Percentiles rank a stretch among this genome's conserved stretches.
phyloP scores from a whole-genome alignment of 2,888 invertebrate species.

The Caenorhabditis wallacei region DNA sequence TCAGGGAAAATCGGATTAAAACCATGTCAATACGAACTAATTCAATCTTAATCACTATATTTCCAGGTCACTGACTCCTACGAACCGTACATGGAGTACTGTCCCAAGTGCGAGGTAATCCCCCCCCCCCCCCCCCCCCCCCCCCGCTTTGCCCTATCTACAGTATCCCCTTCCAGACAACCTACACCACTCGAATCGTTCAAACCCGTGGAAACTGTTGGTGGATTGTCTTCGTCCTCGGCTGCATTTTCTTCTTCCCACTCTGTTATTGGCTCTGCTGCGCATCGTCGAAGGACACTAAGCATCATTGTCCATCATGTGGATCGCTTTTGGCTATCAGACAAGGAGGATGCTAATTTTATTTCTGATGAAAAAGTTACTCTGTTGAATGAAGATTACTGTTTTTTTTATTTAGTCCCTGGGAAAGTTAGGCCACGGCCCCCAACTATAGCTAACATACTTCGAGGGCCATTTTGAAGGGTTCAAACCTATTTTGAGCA shows the following conservation, averaged over 20 bases:
- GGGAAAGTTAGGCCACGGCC: too few relatives aligned
- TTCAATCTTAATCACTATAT: not conserved
- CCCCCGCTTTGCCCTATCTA: too few relatives aligned
- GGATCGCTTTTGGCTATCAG: slow-evolving; percentile 28
- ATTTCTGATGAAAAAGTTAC: not conserved
- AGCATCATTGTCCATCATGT: slow-evolving; percentile 53
- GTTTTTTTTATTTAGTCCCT: too few relatives aligned
- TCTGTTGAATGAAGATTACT: too few relatives aligned
- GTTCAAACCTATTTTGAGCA: too few relatives aligned
- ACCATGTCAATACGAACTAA: too few relatives aligned
- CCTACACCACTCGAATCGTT: slow-evolving; percentile 22
- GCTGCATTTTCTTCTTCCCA: slow-evolving; percentile 49
- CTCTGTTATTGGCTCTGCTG: slow-evolving; percentile 50
- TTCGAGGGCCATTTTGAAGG: too few relatives aligned
- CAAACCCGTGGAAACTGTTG: slow-evolving; percentile 48
- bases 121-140: too few relatives aligned
- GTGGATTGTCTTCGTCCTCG: slow-evolving; percentile 47
- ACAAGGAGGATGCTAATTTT: slow-evolving; percentile 28
- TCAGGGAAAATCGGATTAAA: too few relatives aligned
- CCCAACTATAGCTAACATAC: too few relatives aligned
- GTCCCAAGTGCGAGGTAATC: slow-evolving; percentile 7
- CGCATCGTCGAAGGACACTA: slow-evolving; percentile 47
- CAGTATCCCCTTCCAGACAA: slow-evolving; percentile 25
- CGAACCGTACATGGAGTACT: slow-evolving; percentile 2
- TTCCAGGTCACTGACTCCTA: slow-evolving; percentile 19